These are phyloP conservation scores for Sturnira hondurensis DNA, from an alignment of 2,113 vertebrate genomes.

Conservation along the genomic window DNA sequence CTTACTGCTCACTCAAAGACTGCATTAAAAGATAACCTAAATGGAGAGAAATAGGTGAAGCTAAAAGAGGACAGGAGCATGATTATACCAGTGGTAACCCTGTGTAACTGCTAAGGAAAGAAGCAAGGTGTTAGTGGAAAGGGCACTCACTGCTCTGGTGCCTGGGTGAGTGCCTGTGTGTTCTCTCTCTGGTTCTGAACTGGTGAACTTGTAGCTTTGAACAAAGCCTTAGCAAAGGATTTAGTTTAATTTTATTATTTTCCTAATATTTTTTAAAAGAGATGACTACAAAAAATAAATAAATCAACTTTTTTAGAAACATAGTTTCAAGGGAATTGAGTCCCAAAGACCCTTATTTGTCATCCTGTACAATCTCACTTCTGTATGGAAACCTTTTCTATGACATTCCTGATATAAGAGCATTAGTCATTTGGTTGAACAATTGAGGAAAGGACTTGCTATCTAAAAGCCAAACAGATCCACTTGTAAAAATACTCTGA, in stretches of 20 bases:
- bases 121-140: not conserved
- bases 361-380: not conserved
- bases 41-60: not conserved
- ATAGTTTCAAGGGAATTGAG: not conserved
- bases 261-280: not conserved
- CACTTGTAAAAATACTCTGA: not conserved
- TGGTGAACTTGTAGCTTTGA: not conserved
- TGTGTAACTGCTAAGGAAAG: not conserved
- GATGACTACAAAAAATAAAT: not conserved
- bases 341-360: not conserved
- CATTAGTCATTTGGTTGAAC: not conserved
- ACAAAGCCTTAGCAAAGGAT: not conserved
- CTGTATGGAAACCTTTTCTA: not conserved
- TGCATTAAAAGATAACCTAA: not conserved
- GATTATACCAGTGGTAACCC: not conserved
- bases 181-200: not conserved
- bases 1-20: not conserved
- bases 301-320: not conserved
- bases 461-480: not conserved
- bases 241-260: not conserved
- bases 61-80: not conserved
- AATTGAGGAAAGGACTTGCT: not conserved
- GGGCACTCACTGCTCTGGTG: not conserved
- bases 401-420: not conserved
- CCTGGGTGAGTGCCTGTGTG: not conserved